Evolutionary conservation across 2,888 invertebrate species (phyloP), one percentile per base, ranked within the genome.

Genomic region (Holacanthella duospinosa): DNA sequence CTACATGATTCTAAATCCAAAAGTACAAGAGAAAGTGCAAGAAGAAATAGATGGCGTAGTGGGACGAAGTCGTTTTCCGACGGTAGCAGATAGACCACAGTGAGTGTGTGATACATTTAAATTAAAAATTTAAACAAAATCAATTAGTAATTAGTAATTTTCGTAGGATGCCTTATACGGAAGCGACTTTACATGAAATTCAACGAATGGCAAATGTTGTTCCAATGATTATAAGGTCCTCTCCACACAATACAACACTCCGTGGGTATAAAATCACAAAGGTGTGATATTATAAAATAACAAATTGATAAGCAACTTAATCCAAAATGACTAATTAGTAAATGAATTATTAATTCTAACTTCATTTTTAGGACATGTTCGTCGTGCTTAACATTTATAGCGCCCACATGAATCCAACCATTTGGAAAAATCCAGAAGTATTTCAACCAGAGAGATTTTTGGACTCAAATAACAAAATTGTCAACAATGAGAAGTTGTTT

Each of bases 31-130:
- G 24, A 68, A 67, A 44, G 64, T 75, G 0, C 72, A 73, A 19
- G 66, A 69, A 9, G 75, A 75, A 61, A 71, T 75, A 29, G 75
- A 74, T 43, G 63, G 65, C 19, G 68, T 74, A 2, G 61, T 75
- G 1, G 75, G 75, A 1, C 62, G 62, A 2, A 72, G 70, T 53
- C 62, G 74, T 3, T 62, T 64, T 4, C 75, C 75, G 6, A 58
- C 59, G 19, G 68, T 71, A 61, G 58, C 63, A 1, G 75, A 75
- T 59, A 68, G 70, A 61, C 56, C 64, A 21, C 63, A 64, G 73
- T 73, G 56, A 56, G 27, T n/a, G 53, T 28, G n/a, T 25, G 1
- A 1, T 21, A 1, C 29, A 16, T 24, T 58, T 19, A 4, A 43
- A 4, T 58, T 12, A 29, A n/a, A 43, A 28, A 26, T 26, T n/a